phyloP scores from a whole-genome alignment of 2,888 invertebrate genomes.

The Automeris io region DNA sequence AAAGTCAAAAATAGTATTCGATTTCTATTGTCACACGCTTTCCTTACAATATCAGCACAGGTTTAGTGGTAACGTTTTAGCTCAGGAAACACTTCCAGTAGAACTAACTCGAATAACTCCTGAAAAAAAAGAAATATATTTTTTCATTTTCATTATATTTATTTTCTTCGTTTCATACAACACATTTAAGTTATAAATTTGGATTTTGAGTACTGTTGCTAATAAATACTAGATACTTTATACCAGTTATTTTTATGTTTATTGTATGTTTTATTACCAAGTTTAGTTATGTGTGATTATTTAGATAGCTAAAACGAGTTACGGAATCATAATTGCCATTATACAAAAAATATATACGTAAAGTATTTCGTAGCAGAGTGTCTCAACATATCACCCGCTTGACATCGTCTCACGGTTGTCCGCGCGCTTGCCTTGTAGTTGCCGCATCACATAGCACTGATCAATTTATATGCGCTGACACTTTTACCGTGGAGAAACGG shows the following conservation, averaged over 20 bases:
- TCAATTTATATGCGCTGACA: conserved; percentile 49
- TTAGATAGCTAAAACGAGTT: too few species aligned
- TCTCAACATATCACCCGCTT: neutral
- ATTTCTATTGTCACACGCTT: conserved; percentile 38
- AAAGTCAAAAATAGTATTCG: conserved; percentile 12
- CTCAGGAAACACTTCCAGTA: conserved; percentile 83
- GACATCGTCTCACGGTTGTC: conserved; percentile 15
- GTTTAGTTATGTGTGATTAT: too few species aligned
- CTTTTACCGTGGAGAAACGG: conserved; percentile 43
- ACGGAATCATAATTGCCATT: too few species aligned
- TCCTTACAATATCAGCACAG: conserved; percentile 21
- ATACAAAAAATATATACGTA: too few species aligned
- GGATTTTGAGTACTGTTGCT: too few species aligned
- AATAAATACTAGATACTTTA: too few species aligned
- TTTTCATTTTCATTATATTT: too few species aligned
- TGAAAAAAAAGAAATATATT: conserved; percentile 47
- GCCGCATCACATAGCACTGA: conserved; percentile 37
- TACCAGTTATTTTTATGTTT: too few species aligned
- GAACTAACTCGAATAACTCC: conserved; percentile 82
- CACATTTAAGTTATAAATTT: too few species aligned
- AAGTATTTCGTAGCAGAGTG: neutral
- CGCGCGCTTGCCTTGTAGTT: conserved; percentile 28
- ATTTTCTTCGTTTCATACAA: too few species aligned
- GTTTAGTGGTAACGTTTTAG: conserved; percentile 73
- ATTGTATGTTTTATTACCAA: too few species aligned